phyloP scores from a whole-genome alignment of 1,140 invertebrate genomes.

The Brachionus paranguensis region DNA sequence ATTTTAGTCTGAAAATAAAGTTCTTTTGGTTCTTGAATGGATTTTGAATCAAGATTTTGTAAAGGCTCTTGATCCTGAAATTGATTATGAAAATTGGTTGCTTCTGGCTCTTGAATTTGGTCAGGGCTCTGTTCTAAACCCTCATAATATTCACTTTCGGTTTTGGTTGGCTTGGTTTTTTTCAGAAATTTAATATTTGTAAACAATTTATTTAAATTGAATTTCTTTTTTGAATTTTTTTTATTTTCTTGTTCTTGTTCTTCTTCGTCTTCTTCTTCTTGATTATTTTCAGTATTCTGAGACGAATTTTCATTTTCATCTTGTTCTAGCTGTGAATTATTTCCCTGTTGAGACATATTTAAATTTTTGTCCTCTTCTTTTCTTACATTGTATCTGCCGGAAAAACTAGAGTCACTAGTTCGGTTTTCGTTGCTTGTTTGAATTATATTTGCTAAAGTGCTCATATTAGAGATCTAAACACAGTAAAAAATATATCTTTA shows the following conservation, averaged over 20 bases:
- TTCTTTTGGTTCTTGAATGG: neutral
- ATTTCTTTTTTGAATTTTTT: neutral
- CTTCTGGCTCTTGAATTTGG: neutral
- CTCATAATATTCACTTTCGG: neutral
- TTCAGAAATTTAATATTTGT: neutral
- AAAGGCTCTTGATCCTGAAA: neutral
- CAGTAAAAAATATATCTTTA: neutral
- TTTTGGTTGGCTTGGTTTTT: neutral
- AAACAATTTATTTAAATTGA: neutral
- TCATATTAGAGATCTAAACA: neutral
- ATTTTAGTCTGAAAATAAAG: conserved; percentile 7
- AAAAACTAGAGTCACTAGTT: neutral
- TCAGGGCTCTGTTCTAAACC: neutral
- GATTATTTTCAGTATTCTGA: neutral
- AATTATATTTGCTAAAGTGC: neutral
- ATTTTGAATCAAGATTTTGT: neutral
- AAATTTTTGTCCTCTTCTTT: neutral
- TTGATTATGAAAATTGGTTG: neutral
- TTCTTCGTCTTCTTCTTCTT: neutral
- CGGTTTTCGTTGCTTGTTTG: neutral
- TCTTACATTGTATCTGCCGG: neutral
- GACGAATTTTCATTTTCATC: neutral
- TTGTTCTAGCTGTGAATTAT: neutral
- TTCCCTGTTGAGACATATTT: neutral
- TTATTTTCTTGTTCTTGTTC: neutral